Conservation (phyloP, 2,113 vertebrate species). For the Egretta garzetta region DNA sequence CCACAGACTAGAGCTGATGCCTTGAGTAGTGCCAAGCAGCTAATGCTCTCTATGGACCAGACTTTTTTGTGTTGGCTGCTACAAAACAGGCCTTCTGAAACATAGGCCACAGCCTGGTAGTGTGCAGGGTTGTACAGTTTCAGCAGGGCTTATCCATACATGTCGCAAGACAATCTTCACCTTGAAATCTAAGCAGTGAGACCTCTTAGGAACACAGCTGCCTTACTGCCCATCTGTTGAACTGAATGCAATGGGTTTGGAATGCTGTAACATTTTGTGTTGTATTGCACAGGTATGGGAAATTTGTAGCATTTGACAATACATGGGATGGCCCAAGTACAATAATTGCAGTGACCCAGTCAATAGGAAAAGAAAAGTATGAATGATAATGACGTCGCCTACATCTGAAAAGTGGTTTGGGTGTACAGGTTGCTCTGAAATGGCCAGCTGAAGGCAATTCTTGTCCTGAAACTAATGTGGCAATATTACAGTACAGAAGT, state of each 20-base stretch:
- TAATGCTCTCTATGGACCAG: background rate
- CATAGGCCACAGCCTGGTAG: background rate
- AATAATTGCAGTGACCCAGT: background rate
- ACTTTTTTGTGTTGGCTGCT: background rate
- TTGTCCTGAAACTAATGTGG: background rate
- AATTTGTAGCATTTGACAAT: background rate
- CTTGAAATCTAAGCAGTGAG: background rate
- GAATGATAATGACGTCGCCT: background rate
- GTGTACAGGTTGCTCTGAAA: background rate
- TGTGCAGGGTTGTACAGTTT: accelerated
- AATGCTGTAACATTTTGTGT: background rate
- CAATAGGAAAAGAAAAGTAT: background rate
- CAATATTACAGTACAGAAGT: background rate
- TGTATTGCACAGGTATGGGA: background rate
- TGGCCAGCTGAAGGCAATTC: background rate
- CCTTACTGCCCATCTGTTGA: background rate
- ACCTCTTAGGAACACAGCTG: background rate
- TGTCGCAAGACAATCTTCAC: background rate
- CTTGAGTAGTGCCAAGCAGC: background rate
- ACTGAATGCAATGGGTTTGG: background rate
- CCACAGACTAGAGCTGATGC: background rate
- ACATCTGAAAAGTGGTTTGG: background rate
- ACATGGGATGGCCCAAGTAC: background rate
- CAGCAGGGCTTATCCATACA: background rate
- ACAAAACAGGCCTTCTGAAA: background rate